Evolutionary conservation across 2,797 vertebrate genomes (phyloP).

Genomic region (Pseudopleuronectes americanus): DNA sequence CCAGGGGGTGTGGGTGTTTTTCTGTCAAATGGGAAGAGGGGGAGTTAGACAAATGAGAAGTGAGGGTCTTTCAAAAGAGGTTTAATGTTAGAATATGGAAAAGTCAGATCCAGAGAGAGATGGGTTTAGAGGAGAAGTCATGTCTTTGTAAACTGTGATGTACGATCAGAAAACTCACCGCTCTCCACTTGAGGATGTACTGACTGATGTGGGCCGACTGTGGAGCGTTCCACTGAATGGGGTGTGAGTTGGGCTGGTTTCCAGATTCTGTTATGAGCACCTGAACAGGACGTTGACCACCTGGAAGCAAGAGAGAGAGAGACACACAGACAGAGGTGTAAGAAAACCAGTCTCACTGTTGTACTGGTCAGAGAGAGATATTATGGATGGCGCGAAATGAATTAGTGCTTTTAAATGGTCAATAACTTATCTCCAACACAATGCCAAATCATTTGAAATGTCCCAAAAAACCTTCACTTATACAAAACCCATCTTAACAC

Average conservation of each 20-base stretch:
- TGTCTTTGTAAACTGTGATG: background rate
- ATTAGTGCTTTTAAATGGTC: too few species aligned
- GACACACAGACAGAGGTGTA: slow-evolving; percentile 8
- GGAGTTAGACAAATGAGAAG: background rate
- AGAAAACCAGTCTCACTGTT: slow-evolving; percentile 2
- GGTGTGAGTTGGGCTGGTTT: slow-evolving; percentile 94
- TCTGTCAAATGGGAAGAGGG: slow-evolving; percentile 77
- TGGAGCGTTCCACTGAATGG: slow-evolving; percentile 95
- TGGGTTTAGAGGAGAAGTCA: too few species aligned
- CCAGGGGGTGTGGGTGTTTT: slow-evolving; percentile 87
- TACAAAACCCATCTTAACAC: background rate
- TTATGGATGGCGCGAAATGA: too few species aligned
- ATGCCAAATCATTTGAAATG: background rate
- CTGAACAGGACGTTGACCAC: slow-evolving; percentile 90
- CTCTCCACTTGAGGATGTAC: slow-evolving; percentile 95
- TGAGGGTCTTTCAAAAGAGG: background rate
- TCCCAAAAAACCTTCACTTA: background rate
- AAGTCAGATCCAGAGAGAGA: background rate
- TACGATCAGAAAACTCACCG: slow-evolving; percentile 80
- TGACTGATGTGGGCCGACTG: slow-evolving; percentile 91
- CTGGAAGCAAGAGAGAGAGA: slow-evolving; percentile 68
- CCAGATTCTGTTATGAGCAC: slow-evolving; percentile 94
- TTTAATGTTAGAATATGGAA: too few species aligned
- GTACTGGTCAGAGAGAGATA: background rate
- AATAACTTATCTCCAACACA: background rate